Evolutionary conservation across 2,113 vertebrate species (phyloP).

Genomic region (Ictalurus furcatus): DNA sequence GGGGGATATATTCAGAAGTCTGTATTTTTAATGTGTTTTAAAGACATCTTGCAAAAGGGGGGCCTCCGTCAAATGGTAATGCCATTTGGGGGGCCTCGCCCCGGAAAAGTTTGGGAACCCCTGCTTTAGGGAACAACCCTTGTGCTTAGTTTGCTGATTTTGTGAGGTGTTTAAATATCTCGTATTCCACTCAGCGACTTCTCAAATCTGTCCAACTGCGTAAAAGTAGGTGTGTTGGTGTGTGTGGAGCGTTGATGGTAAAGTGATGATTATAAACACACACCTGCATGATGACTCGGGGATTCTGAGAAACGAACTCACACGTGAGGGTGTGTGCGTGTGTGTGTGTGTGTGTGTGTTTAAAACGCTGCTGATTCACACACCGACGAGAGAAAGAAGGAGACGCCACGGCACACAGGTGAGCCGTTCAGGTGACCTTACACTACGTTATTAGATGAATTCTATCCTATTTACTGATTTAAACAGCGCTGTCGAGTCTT

Average conservation of each 20-base stretch:
- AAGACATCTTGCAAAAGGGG: too few relatives aligned
- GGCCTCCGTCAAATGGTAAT: too few relatives aligned
- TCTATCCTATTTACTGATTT: not conserved
- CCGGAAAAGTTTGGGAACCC: too few relatives aligned
- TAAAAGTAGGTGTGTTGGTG: not conserved
- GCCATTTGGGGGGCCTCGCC: too few relatives aligned
- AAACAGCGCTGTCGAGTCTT: not conserved
- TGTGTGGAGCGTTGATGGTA: not conserved
- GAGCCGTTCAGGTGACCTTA: not conserved
- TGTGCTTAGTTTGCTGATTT: too few relatives aligned
- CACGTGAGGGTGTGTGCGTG: not conserved
- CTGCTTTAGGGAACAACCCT: too few relatives aligned
- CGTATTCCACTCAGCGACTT: too few relatives aligned
- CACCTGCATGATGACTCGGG: not conserved
- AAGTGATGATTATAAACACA: not conserved
- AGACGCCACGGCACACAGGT: constrained; percentile 13
- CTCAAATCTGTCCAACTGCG: too few relatives aligned
- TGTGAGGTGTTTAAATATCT: too few relatives aligned
- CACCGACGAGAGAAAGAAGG: not conserved
- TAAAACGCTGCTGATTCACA: not conserved
- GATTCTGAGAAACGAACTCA: not conserved
- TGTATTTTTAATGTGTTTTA: too few relatives aligned
- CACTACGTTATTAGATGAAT: not conserved
- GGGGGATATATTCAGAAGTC: too few relatives aligned
- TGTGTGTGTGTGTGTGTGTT: constrained; percentile 10